Evolutionary conservation across 1,140 invertebrate species (phyloP).

Genomic region (Sycophaga agraensis): DNA sequence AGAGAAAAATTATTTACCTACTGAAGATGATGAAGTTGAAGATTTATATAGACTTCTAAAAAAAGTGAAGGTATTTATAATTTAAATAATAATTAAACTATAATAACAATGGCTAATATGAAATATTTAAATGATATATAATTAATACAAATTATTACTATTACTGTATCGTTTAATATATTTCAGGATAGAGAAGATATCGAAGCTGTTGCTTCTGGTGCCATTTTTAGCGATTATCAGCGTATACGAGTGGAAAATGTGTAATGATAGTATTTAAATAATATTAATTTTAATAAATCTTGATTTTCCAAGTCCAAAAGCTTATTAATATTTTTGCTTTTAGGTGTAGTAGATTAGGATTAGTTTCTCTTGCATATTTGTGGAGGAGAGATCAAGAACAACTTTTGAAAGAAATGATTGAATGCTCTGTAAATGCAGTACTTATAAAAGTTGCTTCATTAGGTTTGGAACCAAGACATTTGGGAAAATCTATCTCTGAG

Average conservation of each 20-base stretch:
- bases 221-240: slow-evolving; percentile 98
- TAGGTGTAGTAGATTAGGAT: slow-evolving; percentile 85
- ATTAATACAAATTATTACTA: background rate
- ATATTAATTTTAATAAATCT: background rate
- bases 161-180: slow-evolving; percentile 8
- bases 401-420: slow-evolving; percentile 96
- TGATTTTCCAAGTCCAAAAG: background rate
- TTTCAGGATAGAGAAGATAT: slow-evolving; percentile 75
- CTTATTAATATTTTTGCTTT: slow-evolving; percentile 33
- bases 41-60: slow-evolving; percentile 87
- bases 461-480: slow-evolving; percentile 85
- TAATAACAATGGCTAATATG: no score
- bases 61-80: slow-evolving; percentile 73
- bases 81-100: background rate
- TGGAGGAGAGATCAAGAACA: slow-evolving; percentile 93
- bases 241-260: slow-evolving; percentile 96
- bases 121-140: background rate
- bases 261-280: slow-evolving; percentile 62
- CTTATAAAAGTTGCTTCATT: slow-evolving; percentile 95
- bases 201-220: slow-evolving; percentile 93
- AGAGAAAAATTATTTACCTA: slow-evolving; percentile 82
- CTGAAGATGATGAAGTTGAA: slow-evolving; percentile 96
- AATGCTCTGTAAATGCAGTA: slow-evolving; percentile 87
- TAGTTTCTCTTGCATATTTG: slow-evolving; percentile 88
- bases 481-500: slow-evolving; percentile 83